Conservation (phyloP, 1,140 invertebrate genomes). For the Zaprionus camerounensis region DNA sequence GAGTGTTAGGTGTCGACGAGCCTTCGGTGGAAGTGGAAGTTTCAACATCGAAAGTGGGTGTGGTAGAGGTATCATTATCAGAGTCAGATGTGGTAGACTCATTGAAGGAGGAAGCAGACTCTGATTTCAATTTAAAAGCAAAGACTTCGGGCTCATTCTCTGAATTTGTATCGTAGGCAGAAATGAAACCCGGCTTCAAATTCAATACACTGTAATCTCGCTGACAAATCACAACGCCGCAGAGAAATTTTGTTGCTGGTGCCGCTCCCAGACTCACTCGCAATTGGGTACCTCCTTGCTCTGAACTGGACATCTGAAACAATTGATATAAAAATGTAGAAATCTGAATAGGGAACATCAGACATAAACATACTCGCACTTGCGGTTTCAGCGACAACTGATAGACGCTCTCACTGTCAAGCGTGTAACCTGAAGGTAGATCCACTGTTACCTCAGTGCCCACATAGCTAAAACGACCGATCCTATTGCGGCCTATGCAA, state of each 20-base stretch:
- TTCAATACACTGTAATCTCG: slow-evolving; percentile 2
- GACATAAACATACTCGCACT: not conserved
- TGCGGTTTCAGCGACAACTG: not conserved
- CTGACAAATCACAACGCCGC: not conserved
- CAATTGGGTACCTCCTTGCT: slow-evolving; percentile 14
- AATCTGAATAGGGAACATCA: not conserved
- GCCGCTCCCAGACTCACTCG: not conserved
- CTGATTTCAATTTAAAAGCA: not conserved
- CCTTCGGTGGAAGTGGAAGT: not conserved
- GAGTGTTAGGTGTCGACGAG: not conserved
- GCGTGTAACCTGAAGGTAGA: slow-evolving; percentile 32
- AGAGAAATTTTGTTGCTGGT: not conserved
- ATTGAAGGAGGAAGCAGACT: no score
- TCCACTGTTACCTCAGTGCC: slow-evolving; percentile 19
- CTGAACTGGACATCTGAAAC: not conserved
- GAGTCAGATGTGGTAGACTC: not conserved
- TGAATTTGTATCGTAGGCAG: slow-evolving; percentile 28
- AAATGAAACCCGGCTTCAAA: slow-evolving; percentile 10
- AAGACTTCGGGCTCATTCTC: slow-evolving; percentile 1
- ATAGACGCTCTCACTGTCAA: not conserved
- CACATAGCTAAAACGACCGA: not conserved
- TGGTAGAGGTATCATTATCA: not conserved
- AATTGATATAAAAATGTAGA: not conserved
- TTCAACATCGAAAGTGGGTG: not conserved
- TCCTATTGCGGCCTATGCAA: slow-evolving; percentile 12